Evolutionary conservation across 1,140 invertebrate genomes (phyloP).

Genomic region (Drosophila arizonae): DNA sequence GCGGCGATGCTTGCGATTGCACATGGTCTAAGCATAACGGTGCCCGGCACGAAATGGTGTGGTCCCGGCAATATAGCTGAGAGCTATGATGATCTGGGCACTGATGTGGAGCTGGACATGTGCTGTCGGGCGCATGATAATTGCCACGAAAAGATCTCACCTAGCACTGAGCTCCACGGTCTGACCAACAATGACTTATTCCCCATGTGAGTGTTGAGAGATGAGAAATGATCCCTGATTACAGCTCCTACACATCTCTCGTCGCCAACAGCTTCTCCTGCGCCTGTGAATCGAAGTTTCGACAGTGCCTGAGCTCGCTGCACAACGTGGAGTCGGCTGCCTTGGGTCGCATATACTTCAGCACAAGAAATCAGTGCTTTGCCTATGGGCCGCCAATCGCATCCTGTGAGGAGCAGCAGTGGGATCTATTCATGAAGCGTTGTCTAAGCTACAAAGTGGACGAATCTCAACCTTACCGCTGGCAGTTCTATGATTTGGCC

Average conservation of each 20-base stretch:
- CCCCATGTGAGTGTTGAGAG: conserved; percentile 81
- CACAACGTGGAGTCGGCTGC: conserved; percentile 83
- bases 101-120: conserved; percentile 86
- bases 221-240: neutral
- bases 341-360: conserved; percentile 89
- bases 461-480: conserved; percentile 80
- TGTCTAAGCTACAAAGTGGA: conserved; percentile 85
- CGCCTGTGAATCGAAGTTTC: conserved; percentile 87
- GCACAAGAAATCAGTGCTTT: conserved; percentile 87
- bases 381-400: conserved; percentile 85
- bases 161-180: conserved; percentile 84
- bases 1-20: conserved; percentile 22
- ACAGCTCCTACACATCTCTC: too few species aligned
- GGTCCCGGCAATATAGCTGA: conserved; percentile 89
- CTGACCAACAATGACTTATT: conserved; percentile 86
- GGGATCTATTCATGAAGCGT: conserved; percentile 68
- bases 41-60: conserved; percentile 87
- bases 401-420: conserved; percentile 83
- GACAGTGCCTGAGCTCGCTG: conserved; percentile 85
- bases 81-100: conserved; percentile 88
- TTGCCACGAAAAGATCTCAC: conserved; percentile 86
- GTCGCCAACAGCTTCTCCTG: conserved; percentile 83
- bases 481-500: conserved; percentile 86
- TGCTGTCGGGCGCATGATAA: conserved; percentile 91
- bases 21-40: conserved; percentile 43